Evolutionary conservation across 1,140 invertebrate genomes (phyloP).

Genomic region (Drosophila fuyamai): DNA sequence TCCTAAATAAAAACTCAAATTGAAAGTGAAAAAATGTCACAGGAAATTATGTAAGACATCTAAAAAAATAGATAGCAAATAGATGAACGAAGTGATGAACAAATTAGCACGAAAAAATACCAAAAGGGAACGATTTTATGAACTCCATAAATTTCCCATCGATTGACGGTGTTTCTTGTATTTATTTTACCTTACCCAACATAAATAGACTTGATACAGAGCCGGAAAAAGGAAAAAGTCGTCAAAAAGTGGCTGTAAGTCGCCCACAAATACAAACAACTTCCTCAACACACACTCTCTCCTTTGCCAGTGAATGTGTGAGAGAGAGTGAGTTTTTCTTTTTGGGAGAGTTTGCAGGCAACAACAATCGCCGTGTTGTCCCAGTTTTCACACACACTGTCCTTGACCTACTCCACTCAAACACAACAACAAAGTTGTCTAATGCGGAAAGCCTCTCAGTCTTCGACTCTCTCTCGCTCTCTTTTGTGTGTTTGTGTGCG

Average conservation of each 20-base stretch:
- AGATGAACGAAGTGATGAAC: slow-evolving; percentile 1
- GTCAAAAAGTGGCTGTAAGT: slow-evolving; percentile 38
- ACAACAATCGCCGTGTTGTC: slow-evolving; percentile 80
- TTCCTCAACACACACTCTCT: slow-evolving; percentile 30
- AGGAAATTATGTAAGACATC: slow-evolving; percentile 55
- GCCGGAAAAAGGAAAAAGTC: slow-evolving; percentile 54
- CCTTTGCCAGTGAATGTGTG: slow-evolving; percentile 23
- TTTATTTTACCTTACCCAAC: slow-evolving; percentile 49
- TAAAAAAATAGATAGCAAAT: slow-evolving; percentile 9
- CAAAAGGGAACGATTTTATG: background rate
- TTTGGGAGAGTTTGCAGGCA: slow-evolving; percentile 68
- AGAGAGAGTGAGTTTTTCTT: slow-evolving; percentile 49
- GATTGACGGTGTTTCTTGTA: slow-evolving; percentile 13
- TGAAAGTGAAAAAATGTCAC: slow-evolving; percentile 49
- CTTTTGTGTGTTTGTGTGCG: slow-evolving; percentile 32
- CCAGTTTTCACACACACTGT: slow-evolving; percentile 84
- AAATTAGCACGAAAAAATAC: slow-evolving; percentile 2
- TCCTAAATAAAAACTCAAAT: slow-evolving; percentile 42
- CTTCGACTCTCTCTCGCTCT: slow-evolving; percentile 37
- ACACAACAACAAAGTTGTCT: slow-evolving; percentile 67
- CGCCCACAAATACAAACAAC: slow-evolving; percentile 49
- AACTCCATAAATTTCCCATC: slow-evolving; percentile 26
- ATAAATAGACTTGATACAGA: slow-evolving; percentile 52
- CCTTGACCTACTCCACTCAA: slow-evolving; percentile 85
- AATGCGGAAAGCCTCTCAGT: slow-evolving; percentile 63